Evolutionary conservation across 2,888 invertebrate genomes (phyloP).

Genomic region (Cryptocheilus praepositus): DNA sequence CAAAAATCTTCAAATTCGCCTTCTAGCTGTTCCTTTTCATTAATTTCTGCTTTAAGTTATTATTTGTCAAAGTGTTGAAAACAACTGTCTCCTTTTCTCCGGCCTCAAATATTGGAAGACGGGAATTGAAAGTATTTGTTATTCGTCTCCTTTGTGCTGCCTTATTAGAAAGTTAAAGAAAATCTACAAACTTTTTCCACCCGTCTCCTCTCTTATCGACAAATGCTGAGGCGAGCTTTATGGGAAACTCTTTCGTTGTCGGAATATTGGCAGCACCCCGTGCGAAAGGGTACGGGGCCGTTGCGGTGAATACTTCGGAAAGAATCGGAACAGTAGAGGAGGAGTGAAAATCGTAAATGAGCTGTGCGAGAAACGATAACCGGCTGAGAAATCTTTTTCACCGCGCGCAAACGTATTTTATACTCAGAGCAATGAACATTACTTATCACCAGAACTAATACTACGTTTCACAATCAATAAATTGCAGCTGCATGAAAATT

Average conservation of each 20-base stretch:
- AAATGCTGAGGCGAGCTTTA: background rate
- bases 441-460: too few relatives aligned
- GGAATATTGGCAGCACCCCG: background rate
- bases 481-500: too few relatives aligned
- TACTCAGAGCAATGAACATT: too few relatives aligned
- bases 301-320: too few relatives aligned
- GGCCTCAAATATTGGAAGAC: too few relatives aligned
- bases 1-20: background rate
- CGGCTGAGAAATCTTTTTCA: too few relatives aligned
- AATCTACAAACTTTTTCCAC: background rate
- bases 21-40: background rate
- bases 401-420: too few relatives aligned
- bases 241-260: slow-evolving; percentile 3
- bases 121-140: too few relatives aligned
- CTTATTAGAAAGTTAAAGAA: background rate
- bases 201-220: background rate
- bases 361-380: background rate
- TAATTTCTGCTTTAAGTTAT: too few relatives aligned
- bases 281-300: too few relatives aligned
- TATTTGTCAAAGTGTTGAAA: too few relatives aligned
- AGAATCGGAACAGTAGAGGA: background rate
- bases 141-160: background rate
- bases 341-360: slow-evolving; percentile 3
- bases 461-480: too few relatives aligned
- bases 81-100: background rate